Evolutionary conservation across 2,113 vertebrate species (phyloP).

Genomic region (Atractosteus spatula): DNA sequence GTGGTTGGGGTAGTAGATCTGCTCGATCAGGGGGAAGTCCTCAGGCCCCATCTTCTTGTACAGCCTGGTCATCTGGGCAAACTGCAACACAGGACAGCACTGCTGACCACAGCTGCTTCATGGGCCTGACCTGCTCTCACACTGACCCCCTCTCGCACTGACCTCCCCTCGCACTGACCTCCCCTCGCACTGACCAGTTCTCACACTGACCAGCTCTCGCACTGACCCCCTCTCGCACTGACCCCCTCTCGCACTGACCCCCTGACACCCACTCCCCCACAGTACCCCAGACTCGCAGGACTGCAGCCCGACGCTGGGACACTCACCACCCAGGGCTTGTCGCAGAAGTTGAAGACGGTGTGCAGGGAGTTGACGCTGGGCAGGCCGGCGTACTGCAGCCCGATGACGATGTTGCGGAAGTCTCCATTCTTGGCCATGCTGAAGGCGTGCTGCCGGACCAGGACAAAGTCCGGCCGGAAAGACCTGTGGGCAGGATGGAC

Average conservation of each 20-base stretch:
- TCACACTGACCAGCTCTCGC: too few species aligned
- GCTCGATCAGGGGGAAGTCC: slow-evolving; percentile 86
- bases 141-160: background rate
- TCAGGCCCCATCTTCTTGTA: slow-evolving; percentile 79
- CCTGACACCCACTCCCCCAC: too few species aligned
- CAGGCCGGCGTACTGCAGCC: slow-evolving; percentile 83
- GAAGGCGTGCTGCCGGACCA: slow-evolving; percentile 85
- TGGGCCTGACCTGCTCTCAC: slow-evolving; percentile 1
- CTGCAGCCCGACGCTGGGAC: background rate
- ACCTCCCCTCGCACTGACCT: too few species aligned
- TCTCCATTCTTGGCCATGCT: slow-evolving; percentile 89
- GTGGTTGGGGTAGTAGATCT: slow-evolving; percentile 89
- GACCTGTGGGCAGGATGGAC: slow-evolving; percentile 56
- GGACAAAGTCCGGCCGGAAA: slow-evolving; percentile 84
- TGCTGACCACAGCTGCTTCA: too few species aligned
- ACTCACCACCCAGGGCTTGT: slow-evolving; percentile 91
- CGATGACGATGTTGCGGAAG: slow-evolving; percentile 84
- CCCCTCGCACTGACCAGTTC: too few species aligned
- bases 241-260: background rate
- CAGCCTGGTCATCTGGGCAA: slow-evolving; percentile 83
- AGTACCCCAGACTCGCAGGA: too few species aligned
- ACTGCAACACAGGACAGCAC: slow-evolving; percentile 54
- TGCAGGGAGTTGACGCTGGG: slow-evolving; percentile 84
- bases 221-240: slow-evolving; percentile 1
- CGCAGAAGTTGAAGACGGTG: slow-evolving; percentile 90